These are phyloP conservation scores for Perodicticus potto DNA, from an alignment of 2,797 vertebrate genomes.

Conservation along the genomic window DNA sequence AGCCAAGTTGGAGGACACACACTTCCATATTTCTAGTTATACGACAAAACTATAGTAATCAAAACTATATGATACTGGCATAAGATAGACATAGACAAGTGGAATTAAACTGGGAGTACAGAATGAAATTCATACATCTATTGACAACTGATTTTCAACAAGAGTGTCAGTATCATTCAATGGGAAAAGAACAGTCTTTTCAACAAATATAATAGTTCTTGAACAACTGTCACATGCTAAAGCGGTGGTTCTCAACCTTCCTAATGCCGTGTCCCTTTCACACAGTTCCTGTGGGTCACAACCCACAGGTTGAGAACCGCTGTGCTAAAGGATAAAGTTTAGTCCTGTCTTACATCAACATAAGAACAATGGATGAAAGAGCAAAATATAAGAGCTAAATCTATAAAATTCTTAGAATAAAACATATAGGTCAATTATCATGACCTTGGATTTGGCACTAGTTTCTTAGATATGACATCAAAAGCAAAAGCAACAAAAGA, in stretches of 20 bases:
- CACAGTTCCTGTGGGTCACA: no score
- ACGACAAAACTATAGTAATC: conserved; percentile 34
- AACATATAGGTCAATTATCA: neutral
- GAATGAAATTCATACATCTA: conserved; percentile 27
- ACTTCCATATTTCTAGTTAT: conserved; percentile 47
- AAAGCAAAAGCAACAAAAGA: conserved; percentile 56
- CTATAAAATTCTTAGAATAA: conserved; percentile 39
- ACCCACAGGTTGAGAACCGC: no score
- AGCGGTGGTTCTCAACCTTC: no score
- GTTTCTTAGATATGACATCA: conserved; percentile 34
- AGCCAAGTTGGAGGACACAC: conserved; percentile 7
- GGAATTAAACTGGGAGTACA: conserved; percentile 3
- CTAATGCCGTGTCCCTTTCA: no score
- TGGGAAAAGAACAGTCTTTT: conserved; percentile 30
- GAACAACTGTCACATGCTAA: neutral
- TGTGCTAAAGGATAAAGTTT: conserved; percentile 30
- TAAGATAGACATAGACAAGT: neutral
- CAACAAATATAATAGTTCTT: conserved; percentile 6
- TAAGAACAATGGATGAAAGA: conserved; percentile 37
- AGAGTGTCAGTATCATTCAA: neutral
- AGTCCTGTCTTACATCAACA: neutral
- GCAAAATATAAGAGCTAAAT: conserved; percentile 36
- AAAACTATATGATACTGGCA: conserved; percentile 30
- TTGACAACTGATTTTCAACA: conserved; percentile 39
- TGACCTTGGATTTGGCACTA: conserved; percentile 15